phyloP scores from a whole-genome alignment of 2,797 vertebrate genomes.

The Sebastes steindachneri region DNA sequence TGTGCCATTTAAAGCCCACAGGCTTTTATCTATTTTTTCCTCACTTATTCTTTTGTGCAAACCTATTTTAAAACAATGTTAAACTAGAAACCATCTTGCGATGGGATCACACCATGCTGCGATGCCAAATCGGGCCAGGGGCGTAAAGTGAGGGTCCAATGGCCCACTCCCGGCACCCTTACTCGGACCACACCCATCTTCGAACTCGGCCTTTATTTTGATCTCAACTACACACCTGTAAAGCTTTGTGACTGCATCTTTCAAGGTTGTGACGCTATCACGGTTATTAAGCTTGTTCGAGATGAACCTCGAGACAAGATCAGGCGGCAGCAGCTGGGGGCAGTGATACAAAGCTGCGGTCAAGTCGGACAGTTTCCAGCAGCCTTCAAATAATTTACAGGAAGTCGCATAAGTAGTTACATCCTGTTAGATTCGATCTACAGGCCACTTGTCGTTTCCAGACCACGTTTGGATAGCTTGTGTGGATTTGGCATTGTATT shows the following conservation, averaged over 20 bases:
- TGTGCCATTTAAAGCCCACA: constrained; percentile 4
- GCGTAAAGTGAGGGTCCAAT: neutral
- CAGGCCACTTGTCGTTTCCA: too few relatives aligned
- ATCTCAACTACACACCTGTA: neutral
- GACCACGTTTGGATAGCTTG: too few relatives aligned
- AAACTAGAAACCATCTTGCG: neutral
- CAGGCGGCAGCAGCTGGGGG: too few relatives aligned
- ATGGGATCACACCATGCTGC: neutral
- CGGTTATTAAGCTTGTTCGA: too few relatives aligned
- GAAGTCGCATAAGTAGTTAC: too few relatives aligned
- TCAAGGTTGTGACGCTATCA: too few relatives aligned
- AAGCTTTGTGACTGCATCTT: neutral
- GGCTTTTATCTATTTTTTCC: neutral
- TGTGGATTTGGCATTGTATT: too few relatives aligned
- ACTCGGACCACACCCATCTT: neutral
- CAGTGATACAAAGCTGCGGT: too few relatives aligned
- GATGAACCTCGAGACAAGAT: too few relatives aligned
- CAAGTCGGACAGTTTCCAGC: too few relatives aligned
- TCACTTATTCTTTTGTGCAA: neutral
- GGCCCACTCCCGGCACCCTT: neutral
- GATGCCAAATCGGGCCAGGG: neutral
- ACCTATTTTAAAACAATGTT: constrained; percentile 2
- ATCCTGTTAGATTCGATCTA: too few relatives aligned
- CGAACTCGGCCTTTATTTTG: neutral
- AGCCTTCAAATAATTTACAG: too few relatives aligned